Evolutionary conservation across 2,888 invertebrate genomes (phyloP), one percentile per base, ranked within the genome.

Genomic region (Leptothorax acervorum): DNA sequence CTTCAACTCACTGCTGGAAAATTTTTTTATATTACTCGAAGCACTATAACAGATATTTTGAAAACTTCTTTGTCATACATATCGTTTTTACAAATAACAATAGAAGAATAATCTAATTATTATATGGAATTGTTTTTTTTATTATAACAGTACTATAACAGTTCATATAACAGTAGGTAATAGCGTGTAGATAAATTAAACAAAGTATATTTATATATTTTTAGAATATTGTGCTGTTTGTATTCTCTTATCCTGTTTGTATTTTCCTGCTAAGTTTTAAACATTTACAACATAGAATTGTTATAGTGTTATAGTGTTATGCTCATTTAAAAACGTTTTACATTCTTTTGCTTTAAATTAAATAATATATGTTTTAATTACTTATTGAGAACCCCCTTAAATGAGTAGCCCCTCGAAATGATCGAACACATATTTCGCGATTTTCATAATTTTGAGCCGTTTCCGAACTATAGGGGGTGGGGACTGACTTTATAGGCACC

Each of bases 81-180:
- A 71, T 79, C 73, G 18, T 79, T 79, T 60, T 60, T 79, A 57
- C 55, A 48, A 0, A 42, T 39, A 28, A 51, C 73, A 15, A 45
- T 79, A 31, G 4, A 45, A 57, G 28, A 63, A 31, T 79, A 73
- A 79, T n/a, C 35, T 0, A 6, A 60, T 39, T 23, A 39, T 51
- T 4, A 3, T 42, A 39, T 28, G 6, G 3, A 8, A 63, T 23
- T n/a, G 11, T n/a, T 55, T 42, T 55, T 5, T 5, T 60, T 60
- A 63, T 11, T 35, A 28, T 9, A 28, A n/a, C n/a, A n/a, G n/a
- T n/a, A n/a, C n/a, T n/a, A n/a, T n/a, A n/a, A n/a, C n/a, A n/a
- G n/a, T n/a, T 28, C 1, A n/a, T 42, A 28, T 31, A 1, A 8
- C 15, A 39, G 31, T 62, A 45, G 42, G 45, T 60, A 74, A 39